phyloP scores from a whole-genome alignment of 2,888 invertebrate species.

The Tridacna gigas region DNA sequence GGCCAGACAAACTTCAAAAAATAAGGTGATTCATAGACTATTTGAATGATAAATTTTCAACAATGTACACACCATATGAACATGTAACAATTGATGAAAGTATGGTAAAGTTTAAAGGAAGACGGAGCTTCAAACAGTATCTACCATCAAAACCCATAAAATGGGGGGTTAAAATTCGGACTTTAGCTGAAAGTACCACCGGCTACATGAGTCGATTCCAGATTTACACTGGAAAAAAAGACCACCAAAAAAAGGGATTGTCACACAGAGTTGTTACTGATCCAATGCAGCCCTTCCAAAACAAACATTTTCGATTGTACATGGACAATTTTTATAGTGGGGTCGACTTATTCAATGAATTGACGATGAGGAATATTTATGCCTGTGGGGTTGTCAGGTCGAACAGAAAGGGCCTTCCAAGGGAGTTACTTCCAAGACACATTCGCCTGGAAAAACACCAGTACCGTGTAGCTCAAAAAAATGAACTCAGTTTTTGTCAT shows the following conservation, averaged over 20 bases:
- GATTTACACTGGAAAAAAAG: slow-evolving; percentile 44
- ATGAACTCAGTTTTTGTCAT: slow-evolving; percentile 39
- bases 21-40: not conserved
- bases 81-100: slow-evolving; percentile 40
- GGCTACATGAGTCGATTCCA: slow-evolving; percentile 36
- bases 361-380: slow-evolving; percentile 22
- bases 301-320: slow-evolving; percentile 21
- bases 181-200: slow-evolving; percentile 30
- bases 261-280: slow-evolving; percentile 34
- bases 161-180: slow-evolving; percentile 53
- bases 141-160: slow-evolving; percentile 50
- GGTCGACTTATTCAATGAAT: slow-evolving; percentile 19
- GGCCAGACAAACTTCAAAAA: not conserved
- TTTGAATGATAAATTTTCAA: not conserved
- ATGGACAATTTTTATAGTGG: slow-evolving; percentile 57
- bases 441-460: slow-evolving; percentile 45
- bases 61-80: not conserved
- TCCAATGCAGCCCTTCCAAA: not conserved
- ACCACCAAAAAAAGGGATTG: slow-evolving; percentile 25
- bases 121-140: slow-evolving; percentile 45
- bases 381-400: slow-evolving; percentile 50
- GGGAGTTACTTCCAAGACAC: slow-evolving; percentile 35
- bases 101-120: slow-evolving; percentile 45
- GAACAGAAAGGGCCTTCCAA: slow-evolving; percentile 53
- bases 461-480: slow-evolving; percentile 46